Base-by-base conservation (phyloP, 23 tunicate species). In the Ascidia mentula region DNA sequence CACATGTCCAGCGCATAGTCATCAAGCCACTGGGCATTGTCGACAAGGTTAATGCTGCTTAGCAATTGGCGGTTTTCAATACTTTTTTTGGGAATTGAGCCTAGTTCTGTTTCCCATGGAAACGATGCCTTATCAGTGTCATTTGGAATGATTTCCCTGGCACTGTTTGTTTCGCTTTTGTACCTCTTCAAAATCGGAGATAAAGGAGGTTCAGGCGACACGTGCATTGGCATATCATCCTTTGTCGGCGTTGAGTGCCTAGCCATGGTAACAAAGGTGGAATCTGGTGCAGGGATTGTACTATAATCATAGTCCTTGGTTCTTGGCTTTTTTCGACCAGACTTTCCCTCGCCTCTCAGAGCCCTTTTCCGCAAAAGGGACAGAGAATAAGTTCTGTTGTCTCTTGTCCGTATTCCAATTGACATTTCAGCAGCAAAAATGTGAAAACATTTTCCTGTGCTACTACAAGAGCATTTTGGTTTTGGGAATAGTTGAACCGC, bases 371-470 rank as follows among this genome's bases (percentile, higher is more conserved):
- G 60, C 60, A 45, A 71, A 22, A 71, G 18, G 39, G 74, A 71
- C 38, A 71, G 34, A 71, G 74, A 71, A 36, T 71, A 71, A 31
- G 8, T 30, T 34, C 9, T 6, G 37, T 13, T 13, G 37, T 8
- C 40, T 9, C 40, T 12, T 39, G 42, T 30, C 38, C 17, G 18
- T 17, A 17, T 45, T 17, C 60, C 17, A 71, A 71, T 28, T 9
- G 69, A 18, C 65, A 77, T 40, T 1, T 42, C 1, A 13, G 28
- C 60, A 32, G 82, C 82, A 12, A 79, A 32, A 28, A 79, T 79
- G 31, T 79, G 82, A 60, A 33, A 79, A 40, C 82, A 79, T n/a
- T 15, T 13, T 12, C 82, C 82, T 9, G 82, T 60, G 42, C 82
- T 79, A 13, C 45, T 12, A 31, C 82, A 79, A 0, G 82, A 60